Conservation (phyloP, 2,888 invertebrate genomes). For the Caenorhabditis sp. region DNA sequence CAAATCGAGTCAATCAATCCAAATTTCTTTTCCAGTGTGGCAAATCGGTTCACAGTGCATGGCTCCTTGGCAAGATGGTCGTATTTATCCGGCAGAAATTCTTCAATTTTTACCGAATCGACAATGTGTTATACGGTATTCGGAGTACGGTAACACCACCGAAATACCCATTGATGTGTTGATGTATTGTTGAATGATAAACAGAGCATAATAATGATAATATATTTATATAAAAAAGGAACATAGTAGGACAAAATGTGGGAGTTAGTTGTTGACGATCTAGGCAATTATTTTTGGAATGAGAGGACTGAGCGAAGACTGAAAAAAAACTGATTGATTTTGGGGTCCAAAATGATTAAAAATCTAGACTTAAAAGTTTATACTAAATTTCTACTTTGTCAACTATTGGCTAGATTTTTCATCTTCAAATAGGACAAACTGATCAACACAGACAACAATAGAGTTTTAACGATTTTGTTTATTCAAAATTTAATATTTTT, state of each 20-base stretch:
- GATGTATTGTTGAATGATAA: neutral
- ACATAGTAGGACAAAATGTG: slow-evolving; percentile 7
- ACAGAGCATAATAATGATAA: neutral
- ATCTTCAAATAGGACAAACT: too few species aligned
- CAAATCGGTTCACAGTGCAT: slow-evolving; percentile 28
- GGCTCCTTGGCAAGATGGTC: slow-evolving; percentile 41
- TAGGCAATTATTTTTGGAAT: slow-evolving; percentile 16
- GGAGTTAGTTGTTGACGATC: neutral
- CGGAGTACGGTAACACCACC: slow-evolving; percentile 32
- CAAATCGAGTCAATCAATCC: neutral
- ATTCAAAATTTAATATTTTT: too few species aligned
- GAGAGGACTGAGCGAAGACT: slow-evolving; percentile 22
- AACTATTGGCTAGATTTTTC: too few species aligned
- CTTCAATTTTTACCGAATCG: slow-evolving; percentile 12
- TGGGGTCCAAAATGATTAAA: too few species aligned
- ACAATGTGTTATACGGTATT: slow-evolving; percentile 22
- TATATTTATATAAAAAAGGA: slow-evolving; percentile 6
- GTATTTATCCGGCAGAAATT: slow-evolving; percentile 31
- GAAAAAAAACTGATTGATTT: neutral
- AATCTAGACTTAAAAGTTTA: too few species aligned
- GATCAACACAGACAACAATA: too few species aligned
- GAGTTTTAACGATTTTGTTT: too few species aligned
- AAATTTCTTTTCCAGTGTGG: slow-evolving; percentile 4
- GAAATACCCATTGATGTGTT: slow-evolving; percentile 28
- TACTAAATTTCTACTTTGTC: too few species aligned